Evolutionary conservation across 2,888 invertebrate species (phyloP).

Genomic region (Xanthia icteritia): DNA sequence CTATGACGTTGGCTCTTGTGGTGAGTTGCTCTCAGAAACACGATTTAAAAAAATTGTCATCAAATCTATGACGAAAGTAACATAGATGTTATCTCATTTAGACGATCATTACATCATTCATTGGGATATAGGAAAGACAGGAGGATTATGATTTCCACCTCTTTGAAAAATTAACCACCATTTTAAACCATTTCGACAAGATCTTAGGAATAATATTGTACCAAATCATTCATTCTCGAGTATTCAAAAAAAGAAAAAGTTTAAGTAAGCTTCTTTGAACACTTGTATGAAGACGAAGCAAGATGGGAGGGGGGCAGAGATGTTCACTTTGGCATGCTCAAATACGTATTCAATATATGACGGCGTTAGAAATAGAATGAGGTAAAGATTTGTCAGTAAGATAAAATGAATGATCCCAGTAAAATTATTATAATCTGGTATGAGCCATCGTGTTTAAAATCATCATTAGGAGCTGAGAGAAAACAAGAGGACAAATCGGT

Average conservation of each 20-base stretch:
- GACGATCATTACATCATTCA: neutral
- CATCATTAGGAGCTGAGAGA: neutral
- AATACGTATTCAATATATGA: neutral
- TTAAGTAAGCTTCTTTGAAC: neutral
- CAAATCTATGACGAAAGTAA: neutral
- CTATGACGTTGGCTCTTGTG: slow-evolving; percentile 36
- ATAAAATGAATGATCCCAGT: neutral
- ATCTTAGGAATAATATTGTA: neutral
- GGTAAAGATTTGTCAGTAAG: neutral
- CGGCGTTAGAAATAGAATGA: neutral
- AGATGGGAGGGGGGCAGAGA: neutral
- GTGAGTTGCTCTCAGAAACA: slow-evolving; percentile 11
- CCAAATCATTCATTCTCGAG: neutral
- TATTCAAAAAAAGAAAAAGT: neutral
- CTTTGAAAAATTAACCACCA: neutral
- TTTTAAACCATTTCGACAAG: neutral
- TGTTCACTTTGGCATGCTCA: neutral
- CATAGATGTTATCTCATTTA: neutral
- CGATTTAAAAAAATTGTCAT: neutral
- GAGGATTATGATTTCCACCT: neutral
- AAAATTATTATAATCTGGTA: too few species aligned
- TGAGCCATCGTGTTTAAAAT: neutral
- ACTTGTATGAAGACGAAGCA: neutral
- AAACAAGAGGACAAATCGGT: too few species aligned
- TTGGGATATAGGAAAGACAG: too few species aligned